Evolutionary conservation across 2,797 vertebrate genomes (phyloP).

Genomic region (Sebastes steindachneri): DNA sequence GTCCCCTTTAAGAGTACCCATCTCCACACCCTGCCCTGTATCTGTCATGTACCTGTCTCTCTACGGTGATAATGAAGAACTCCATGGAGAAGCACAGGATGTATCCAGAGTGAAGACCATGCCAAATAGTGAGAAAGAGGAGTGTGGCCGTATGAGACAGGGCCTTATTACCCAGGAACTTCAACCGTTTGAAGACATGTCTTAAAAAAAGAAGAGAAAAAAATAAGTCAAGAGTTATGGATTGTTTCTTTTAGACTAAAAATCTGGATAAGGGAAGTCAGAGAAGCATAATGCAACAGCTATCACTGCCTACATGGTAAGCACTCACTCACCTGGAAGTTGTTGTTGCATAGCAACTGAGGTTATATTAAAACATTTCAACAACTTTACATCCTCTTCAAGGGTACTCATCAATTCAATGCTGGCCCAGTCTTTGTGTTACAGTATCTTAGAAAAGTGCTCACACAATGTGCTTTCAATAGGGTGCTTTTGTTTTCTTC

Average conservation of each 20-base stretch:
- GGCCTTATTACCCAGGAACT: slow-evolving; percentile 93
- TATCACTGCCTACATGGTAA: neutral
- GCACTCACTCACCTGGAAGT: slow-evolving; percentile 32
- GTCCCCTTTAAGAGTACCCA: no score
- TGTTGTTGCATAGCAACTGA: slow-evolving; percentile 72
- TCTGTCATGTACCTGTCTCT: slow-evolving; percentile 88
- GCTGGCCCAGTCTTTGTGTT: neutral
- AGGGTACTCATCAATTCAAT: slow-evolving; percentile 8
- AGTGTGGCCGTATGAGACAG: slow-evolving; percentile 91
- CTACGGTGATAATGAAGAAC: slow-evolving; percentile 92
- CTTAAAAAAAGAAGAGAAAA: slow-evolving; percentile 47
- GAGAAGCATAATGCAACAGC: slow-evolving; percentile 13
- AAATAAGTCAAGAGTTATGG: neutral
- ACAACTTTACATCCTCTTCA: slow-evolving; percentile 40
- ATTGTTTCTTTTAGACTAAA: neutral
- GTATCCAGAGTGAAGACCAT: slow-evolving; percentile 96
- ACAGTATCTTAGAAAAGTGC: neutral
- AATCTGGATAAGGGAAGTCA: neutral
- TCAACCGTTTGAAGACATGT: slow-evolving; percentile 95
- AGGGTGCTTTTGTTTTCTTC: neutral
- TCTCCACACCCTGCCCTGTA: neutral
- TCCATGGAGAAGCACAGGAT: slow-evolving; percentile 97
- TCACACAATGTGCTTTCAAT: slow-evolving; percentile 1
- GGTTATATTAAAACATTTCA: slow-evolving; percentile 46
- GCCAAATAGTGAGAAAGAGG: slow-evolving; percentile 94